Evolutionary conservation across 2,888 invertebrate genomes (phyloP).

Genomic region (Synergus japonicus): DNA sequence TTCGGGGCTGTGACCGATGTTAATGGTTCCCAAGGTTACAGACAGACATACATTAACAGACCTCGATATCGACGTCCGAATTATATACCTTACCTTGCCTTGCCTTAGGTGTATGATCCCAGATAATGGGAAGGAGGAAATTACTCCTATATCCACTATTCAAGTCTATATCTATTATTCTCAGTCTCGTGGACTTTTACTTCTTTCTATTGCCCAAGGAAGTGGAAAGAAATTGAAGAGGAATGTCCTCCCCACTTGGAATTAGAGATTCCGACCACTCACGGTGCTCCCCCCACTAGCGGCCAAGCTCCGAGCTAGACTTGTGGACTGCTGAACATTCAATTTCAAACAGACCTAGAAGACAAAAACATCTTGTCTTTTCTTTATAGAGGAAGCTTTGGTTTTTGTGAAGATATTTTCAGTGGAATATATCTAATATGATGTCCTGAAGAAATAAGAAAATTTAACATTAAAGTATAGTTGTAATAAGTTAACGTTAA

Average conservation of each 20-base stretch:
- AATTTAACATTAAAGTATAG: too few species aligned
- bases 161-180: neutral
- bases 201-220: neutral
- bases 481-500: too few species aligned
- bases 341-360: neutral
- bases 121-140: neutral
- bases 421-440: too few species aligned
- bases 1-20: slow-evolving; percentile 13
- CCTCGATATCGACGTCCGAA: neutral
- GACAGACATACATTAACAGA: slow-evolving; percentile 12
- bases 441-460: too few species aligned
- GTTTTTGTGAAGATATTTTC: too few species aligned
- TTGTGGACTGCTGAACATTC: too few species aligned
- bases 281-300: neutral
- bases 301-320: neutral
- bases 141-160: neutral
- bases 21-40: slow-evolving; percentile 11
- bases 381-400: neutral
- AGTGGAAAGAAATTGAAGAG: too few species aligned
- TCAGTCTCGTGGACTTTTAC: neutral
- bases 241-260: neutral
- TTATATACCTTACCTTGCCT: neutral
- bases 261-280: neutral
- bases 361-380: neutral
- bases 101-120: neutral